Evolutionary conservation across 1,140 invertebrate species (phyloP).

Genomic region (Calliphora vicina): DNA sequence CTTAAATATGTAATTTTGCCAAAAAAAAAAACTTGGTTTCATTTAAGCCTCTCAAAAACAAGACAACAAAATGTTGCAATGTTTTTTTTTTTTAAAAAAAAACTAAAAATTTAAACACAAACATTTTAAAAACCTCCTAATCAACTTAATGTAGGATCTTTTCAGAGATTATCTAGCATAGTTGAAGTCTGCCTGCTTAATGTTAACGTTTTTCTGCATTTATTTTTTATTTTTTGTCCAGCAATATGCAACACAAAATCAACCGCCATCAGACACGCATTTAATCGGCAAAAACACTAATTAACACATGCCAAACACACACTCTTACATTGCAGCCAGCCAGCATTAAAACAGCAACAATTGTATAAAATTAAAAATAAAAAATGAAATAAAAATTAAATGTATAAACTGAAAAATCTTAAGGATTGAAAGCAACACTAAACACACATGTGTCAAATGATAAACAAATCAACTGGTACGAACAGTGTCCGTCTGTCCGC

Average conservation of each 20-base stretch:
- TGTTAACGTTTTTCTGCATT: constrained; percentile 19
- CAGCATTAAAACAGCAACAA: background rate
- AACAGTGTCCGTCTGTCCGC: background rate
- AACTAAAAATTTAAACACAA: too few relatives aligned
- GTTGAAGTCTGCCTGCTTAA: constrained; percentile 10
- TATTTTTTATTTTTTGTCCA: too few relatives aligned
- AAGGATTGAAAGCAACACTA: constrained; percentile 25
- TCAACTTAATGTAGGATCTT: constrained; percentile 7
- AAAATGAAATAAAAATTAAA: background rate
- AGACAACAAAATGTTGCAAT: too few relatives aligned
- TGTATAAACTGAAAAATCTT: background rate
- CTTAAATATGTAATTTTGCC: too few relatives aligned
- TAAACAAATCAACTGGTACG: constrained; percentile 29
- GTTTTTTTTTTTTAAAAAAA: too few relatives aligned
- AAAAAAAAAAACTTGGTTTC: too few relatives aligned
- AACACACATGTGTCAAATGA: constrained; percentile 28
- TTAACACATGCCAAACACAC: background rate
- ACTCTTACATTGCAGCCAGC: background rate
- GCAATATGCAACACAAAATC: constrained; percentile 16
- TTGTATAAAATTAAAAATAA: background rate
- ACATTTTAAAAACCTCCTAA: background rate
- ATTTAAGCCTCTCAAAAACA: too few relatives aligned
- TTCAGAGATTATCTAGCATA: constrained; percentile 11
- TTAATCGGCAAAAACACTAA: constrained; percentile 31
- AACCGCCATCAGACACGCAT: background rate